Base-by-base conservation (phyloP, 2,888 invertebrate genomes). In the Clitarchus hookeri region DNA sequence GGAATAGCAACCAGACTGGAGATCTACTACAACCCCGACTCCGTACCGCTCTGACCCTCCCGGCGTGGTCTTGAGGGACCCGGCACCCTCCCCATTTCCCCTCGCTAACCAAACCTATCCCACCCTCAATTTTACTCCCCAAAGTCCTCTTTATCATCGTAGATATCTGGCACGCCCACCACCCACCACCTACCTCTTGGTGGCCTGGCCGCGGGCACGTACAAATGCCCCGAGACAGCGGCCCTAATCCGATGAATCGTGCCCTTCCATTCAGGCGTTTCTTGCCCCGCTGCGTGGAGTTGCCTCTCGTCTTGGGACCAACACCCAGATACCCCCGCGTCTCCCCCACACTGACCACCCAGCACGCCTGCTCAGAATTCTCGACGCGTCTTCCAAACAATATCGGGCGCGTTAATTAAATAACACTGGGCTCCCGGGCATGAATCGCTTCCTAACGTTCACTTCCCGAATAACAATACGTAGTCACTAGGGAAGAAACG, bases 121-220 rank as follows among this genome's bases (percentile, higher is more conserved):
- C 65, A n/a, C 65, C n/a, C 65, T 65, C 65, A 65, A 3, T 65
- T 65, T n/a, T n/a, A 65, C 65, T 65, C 65, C 65, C 65, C 65
- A n/a, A 65, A 65, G 65, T 65, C 65, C 65, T 65, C 65, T 65
- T 65, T n/a, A 65, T 65, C 65, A 65, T n/a, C 65, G 65, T 19
- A 23, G 65, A 65, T 65, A 65, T 65, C 65, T 65, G 65, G 23
- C 4, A 36, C 65, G 65, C 65, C 65, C 8, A 23, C 23, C 0
- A 16, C 13, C 65, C 65, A 11, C 16, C 48, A 48, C 48, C 48
- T 36, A 1, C 36, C 4, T 4, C 53, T 12, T 16, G 53, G 19
- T 0, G 53, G 65, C 65, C 19, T 23, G 12, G n/a, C 65, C 65
- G 12, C 48, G 48, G 48, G 48, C 48, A 48, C 48, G 48, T 48